Conservation (phyloP, 2,888 invertebrate species). For the Eulithis prunata region DNA sequence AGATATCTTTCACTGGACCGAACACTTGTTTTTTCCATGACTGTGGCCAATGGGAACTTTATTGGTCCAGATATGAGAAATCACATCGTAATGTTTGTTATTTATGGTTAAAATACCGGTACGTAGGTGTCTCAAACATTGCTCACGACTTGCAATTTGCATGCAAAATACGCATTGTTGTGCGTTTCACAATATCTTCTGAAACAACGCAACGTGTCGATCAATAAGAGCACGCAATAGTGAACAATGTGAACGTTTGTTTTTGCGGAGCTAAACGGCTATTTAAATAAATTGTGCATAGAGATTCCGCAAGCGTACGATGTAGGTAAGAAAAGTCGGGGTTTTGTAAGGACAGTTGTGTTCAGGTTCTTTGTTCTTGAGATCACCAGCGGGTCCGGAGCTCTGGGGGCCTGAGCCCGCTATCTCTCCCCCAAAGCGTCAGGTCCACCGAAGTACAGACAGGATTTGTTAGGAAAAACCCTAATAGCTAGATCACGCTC, state of each 20-base stretch:
- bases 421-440: too few relatives aligned
- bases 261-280: slow-evolving; percentile 40
- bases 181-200: slow-evolving; percentile 56
- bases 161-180: slow-evolving; percentile 65
- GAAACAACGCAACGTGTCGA: slow-evolving; percentile 47
- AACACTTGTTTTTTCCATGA: slow-evolving; percentile 1
- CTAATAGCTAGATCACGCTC: too few relatives aligned
- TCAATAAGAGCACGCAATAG: slow-evolving; percentile 44
- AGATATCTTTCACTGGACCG: too few relatives aligned
- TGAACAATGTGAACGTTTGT: slow-evolving; percentile 42
- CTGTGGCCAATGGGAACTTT: slow-evolving; percentile 32
- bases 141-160: slow-evolving; percentile 58
- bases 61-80: slow-evolving; percentile 32
- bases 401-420: too few relatives aligned
- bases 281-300: slow-evolving; percentile 39
- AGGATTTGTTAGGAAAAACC: too few relatives aligned
- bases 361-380: too few relatives aligned
- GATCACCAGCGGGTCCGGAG: too few relatives aligned
- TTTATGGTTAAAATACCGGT: slow-evolving; percentile 48
- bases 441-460: too few relatives aligned
- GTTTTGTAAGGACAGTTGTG: not conserved
- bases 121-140: slow-evolving; percentile 51
- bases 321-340: not conserved
- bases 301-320: slow-evolving; percentile 26
- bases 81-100: slow-evolving; percentile 39